Evolutionary conservation across 2,888 invertebrate species (phyloP), one percentile per base, ranked within the genome.

Genomic region (Eucera pruinosa): DNA sequence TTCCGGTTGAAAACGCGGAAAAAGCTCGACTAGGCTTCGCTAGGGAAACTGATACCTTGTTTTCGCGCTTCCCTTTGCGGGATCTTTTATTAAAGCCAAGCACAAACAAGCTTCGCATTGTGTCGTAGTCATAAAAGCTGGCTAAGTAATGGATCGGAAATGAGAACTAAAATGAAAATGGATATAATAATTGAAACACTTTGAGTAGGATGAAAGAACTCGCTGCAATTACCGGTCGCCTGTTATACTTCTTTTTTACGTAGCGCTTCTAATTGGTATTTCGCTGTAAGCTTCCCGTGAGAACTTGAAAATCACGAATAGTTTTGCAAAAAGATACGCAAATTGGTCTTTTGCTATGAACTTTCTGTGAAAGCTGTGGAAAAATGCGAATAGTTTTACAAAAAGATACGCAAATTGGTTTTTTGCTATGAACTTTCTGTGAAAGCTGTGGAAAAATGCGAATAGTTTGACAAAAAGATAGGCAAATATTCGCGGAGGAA

Each of bases 111-210:
- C 65, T 23, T 2, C 27, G 1, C 36, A 58, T 39, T 52, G 43
- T 52, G 27, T 52, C 58, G 27, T 30, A 11, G 23, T 50, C 66
- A 60, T 69, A 61, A 58, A 71, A 50, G 57, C 25, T 13, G 36
- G 66, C 41, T 25, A 41, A 52, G 60, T 67, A 67, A 41, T 33
- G 66, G 54, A 60, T 71, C 52, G 43, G 27, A 52, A 65, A 52
- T 36, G 58, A 23, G 27, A 36, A 41, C 18, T 7, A 43, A 39
- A 18, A 52, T 30, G 39, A 36, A 52, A 60, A 66, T 23, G 66
- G n/a, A 45, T 58, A 45, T 43, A 66, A 60, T 57, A 58, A 60
- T 66, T 52, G 66, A 36, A 58, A 27, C 52, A 45, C 57, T 36
- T 15, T 3, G 18, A 30, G 18, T 2, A 2, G 27, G 45, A 45